Conservation (phyloP, 2,113 vertebrate genomes). For the Amphilophus citrinellus region DNA sequence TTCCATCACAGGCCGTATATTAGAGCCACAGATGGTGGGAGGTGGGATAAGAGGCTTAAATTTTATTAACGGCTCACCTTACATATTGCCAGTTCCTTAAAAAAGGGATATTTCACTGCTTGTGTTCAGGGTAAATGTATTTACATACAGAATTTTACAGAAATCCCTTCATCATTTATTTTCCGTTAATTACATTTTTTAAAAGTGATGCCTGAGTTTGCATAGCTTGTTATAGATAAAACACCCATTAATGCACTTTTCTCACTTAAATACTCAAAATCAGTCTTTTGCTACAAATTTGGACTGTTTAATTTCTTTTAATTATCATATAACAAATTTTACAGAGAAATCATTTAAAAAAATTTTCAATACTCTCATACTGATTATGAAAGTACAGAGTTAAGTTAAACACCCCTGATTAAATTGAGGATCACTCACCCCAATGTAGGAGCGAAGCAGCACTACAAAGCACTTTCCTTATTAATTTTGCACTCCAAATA, state of each 20-base stretch:
- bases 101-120: slow-evolving; percentile 22
- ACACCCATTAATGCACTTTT: slow-evolving; percentile 76
- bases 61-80: slow-evolving; percentile 78
- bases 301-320: neutral
- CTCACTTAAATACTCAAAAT: slow-evolving; percentile 58
- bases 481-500: slow-evolving; percentile 75
- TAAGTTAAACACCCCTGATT: slow-evolving; percentile 64
- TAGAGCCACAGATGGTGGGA: slow-evolving; percentile 77
- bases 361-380: neutral
- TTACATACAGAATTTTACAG: neutral
- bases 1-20: slow-evolving; percentile 42
- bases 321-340: slow-evolving; percentile 20
- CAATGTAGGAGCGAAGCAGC: slow-evolving; percentile 65
- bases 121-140: neutral
- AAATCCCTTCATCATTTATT: neutral
- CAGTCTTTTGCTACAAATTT: slow-evolving; percentile 25
- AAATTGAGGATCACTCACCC: slow-evolving; percentile 72
- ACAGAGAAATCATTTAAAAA: neutral
- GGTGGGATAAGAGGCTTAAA: slow-evolving; percentile 81
- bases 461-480: slow-evolving; percentile 67
- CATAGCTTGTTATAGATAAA: slow-evolving; percentile 59
- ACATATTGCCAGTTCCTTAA: slow-evolving; percentile 68
- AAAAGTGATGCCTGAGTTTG: slow-evolving; percentile 43
- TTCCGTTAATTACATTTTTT: neutral
- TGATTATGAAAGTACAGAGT: slow-evolving; percentile 5